Evolutionary conservation across 2,113 vertebrate species (phyloP), one percentile per base, ranked within the genome.

Genomic region (Agelaius tricolor): DNA sequence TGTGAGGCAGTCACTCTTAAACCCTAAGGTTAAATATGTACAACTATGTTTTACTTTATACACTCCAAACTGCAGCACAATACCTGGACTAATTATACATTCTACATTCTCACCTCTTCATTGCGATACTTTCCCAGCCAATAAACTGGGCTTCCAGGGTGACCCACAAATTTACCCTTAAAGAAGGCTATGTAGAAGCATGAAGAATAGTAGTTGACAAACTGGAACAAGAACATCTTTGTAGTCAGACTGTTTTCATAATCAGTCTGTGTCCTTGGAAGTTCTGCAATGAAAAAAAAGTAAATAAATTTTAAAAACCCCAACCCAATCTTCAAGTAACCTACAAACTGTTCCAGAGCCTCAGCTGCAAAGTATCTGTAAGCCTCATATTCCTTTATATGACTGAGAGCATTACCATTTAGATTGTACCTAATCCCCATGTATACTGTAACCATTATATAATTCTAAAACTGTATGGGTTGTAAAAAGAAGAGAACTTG

Each of bases 201-300:
- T 1, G 99, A 99, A 37, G 99, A 99, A 94, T 99, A 99, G 89
- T 99, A 99, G 97, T 99, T 99, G 97, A 99, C 99, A 63, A 99
- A 99, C 84, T 99, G 99, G 96, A 99, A 99, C 82, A 99, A 97
- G 97, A 99, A 99, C 99, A 99, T 99, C 98, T 99, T 99, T 97
- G 98, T 98, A 33, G 99, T 99, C 69, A 99, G 88, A 93, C 99
- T 99, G 96, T 99, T 99, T 97, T 99, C 99, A 87, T 99, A 99
- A 69, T 99, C 99, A 0, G 98, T 99, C 97, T 98, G 98, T 65
- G 99, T 99, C 95, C 99, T 98, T 39, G 99, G 99, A 74, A 99
- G 98, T 86, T 99, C 99, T 99, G 97, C 39, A 93, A 54, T 92
- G 79, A 61, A 95, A 93, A 84, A 55, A 71, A 78, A 82, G 17